These are phyloP conservation scores for Hippotragus niger DNA, from an alignment of 2,113 vertebrate species.

Conservation along the genomic window DNA sequence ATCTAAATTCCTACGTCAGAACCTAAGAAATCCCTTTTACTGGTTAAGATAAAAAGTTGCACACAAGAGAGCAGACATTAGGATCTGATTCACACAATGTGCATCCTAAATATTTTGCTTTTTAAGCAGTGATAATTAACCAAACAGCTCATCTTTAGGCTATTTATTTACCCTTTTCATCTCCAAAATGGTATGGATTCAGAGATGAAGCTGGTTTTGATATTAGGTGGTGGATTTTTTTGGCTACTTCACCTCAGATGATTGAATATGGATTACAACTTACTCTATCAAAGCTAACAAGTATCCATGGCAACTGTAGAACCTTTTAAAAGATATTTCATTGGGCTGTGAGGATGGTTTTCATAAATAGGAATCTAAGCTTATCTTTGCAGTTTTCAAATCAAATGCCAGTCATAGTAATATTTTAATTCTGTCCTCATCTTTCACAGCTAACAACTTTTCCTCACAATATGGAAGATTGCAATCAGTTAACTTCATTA, in stretches of 20 bases:
- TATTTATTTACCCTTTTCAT: conserved; percentile 53
- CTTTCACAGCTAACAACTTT: conserved; percentile 47
- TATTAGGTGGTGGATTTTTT: conserved; percentile 67
- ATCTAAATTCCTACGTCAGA: conserved; percentile 61
- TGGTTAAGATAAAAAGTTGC: conserved; percentile 35
- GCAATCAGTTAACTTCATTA: conserved; percentile 77
- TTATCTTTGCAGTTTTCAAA: conserved; percentile 73
- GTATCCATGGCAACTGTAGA: conserved; percentile 82
- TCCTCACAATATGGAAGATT: conserved; percentile 66
- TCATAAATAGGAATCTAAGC: conserved; percentile 66
- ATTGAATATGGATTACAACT: conserved; percentile 74
- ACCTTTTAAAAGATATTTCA: conserved; percentile 72
- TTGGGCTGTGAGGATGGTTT: conserved; percentile 65
- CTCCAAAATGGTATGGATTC: conserved; percentile 36
- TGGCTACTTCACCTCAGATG: conserved; percentile 70
- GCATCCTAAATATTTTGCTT: conserved; percentile 13
- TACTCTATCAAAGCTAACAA: conserved; percentile 75
- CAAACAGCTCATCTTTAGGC: conserved; percentile 41
- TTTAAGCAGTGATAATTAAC: conserved; percentile 56
- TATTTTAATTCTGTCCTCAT: conserved; percentile 63
- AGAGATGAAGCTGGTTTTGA: conserved; percentile 66
- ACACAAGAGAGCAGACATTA: conserved; percentile 39
- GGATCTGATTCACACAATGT: conserved; percentile 11
- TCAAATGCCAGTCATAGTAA: conserved; percentile 70
- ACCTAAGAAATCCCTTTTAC: background rate